These are phyloP conservation scores for Trichonephila inaurata DNA, from an alignment of 1,140 invertebrate species.

Conservation along the genomic window DNA sequence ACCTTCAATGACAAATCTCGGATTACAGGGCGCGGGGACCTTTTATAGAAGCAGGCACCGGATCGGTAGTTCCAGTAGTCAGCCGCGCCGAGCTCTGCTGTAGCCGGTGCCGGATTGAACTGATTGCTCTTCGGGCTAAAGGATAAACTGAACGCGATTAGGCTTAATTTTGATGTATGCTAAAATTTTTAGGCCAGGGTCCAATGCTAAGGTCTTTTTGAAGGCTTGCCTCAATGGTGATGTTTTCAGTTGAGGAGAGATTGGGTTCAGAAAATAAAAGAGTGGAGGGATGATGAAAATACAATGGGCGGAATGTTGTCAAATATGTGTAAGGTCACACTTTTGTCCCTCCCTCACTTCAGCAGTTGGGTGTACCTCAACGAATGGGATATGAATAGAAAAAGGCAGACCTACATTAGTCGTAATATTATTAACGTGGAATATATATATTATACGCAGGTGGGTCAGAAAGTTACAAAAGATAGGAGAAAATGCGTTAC, in stretches of 20 bases:
- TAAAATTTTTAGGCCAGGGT: slow-evolving; percentile 5
- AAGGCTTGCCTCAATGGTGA: not conserved
- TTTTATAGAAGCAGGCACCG: slow-evolving; percentile 33
- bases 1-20: slow-evolving; percentile 52
- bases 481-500: no score
- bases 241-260: not conserved
- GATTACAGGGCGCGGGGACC: slow-evolving; percentile 8
- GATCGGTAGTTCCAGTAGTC: not conserved
- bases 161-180: not conserved
- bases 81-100: not conserved
- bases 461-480: no score
- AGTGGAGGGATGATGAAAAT: no score
- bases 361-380: no score
- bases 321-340: no score
- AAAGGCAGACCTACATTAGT: no score
- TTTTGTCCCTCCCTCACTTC: no score
- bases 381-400: no score
- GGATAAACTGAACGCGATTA: not conserved
- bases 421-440: no score
- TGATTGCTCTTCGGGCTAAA: not conserved
- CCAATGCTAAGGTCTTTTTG: not conserved
- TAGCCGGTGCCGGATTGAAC: not conserved
- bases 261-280: not conserved
- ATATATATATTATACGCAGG: no score
- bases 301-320: no score